Conservation (phyloP, 2,797 vertebrate species). For the Knipowitschia caucasica region DNA sequence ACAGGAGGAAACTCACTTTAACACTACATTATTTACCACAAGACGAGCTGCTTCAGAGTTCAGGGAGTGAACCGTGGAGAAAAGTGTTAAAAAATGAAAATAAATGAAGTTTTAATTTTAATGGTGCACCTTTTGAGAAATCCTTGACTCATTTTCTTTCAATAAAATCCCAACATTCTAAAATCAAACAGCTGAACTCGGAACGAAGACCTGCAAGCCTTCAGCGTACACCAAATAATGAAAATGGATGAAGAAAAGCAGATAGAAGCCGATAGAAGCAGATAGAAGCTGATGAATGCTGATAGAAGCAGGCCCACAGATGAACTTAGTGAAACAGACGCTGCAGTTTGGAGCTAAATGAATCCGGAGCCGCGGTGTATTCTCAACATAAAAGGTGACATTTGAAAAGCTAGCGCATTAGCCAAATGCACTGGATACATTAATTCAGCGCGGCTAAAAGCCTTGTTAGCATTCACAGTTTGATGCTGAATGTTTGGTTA, state of each 20-base stretch:
- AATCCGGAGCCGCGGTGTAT: slow-evolving; percentile 46
- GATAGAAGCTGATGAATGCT: too few relatives aligned
- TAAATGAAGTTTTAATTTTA: too few relatives aligned
- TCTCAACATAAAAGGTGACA: slow-evolving; percentile 70
- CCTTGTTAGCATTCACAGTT: slow-evolving; percentile 71
- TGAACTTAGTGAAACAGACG: slow-evolving; percentile 42
- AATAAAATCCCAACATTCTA: too few relatives aligned
- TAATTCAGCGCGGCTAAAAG: slow-evolving; percentile 69
- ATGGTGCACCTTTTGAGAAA: too few relatives aligned
- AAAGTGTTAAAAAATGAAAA: neutral
- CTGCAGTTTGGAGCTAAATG: slow-evolving; percentile 42
- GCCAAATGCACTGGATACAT: slow-evolving; percentile 64
- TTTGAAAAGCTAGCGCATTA: slow-evolving; percentile 71
- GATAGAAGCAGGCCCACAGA: slow-evolving; percentile 11
- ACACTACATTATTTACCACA: neutral
- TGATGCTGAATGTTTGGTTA: slow-evolving; percentile 65
- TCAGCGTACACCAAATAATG: too few relatives aligned
- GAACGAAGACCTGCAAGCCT: too few relatives aligned
- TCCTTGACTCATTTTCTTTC: too few relatives aligned
- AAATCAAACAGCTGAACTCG: too few relatives aligned
- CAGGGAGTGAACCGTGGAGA: neutral
- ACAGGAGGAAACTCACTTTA: neutral
- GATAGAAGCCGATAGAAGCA: too few relatives aligned
- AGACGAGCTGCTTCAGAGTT: too few relatives aligned
- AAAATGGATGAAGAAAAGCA: too few relatives aligned